These are phyloP conservation scores for Oscheius sp. DNA, from an alignment of 2,888 invertebrate species.

Conservation along the genomic window DNA sequence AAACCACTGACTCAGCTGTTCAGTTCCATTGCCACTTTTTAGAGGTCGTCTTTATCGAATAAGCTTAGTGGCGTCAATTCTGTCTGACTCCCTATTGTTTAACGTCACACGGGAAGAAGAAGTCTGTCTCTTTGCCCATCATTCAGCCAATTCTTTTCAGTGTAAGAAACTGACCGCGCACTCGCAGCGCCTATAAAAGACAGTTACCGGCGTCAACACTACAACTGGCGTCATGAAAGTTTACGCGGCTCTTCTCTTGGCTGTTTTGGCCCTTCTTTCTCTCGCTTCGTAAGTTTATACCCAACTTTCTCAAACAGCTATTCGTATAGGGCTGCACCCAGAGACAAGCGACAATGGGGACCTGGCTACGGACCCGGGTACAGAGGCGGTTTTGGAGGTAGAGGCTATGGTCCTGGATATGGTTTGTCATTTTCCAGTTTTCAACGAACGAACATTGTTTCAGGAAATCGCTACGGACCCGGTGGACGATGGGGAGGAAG, in stretches of 20 bases:
- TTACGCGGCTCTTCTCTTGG: constrained; percentile 17
- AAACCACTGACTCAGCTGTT: too few relatives aligned
- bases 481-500: constrained; percentile 43
- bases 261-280: constrained; percentile 22
- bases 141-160: constrained; percentile 29
- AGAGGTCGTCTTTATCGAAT: too few relatives aligned
- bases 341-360: constrained; percentile 23
- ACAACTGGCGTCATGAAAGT: constrained; percentile 26
- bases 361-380: constrained; percentile 26
- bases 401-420: constrained; percentile 29
- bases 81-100: too few relatives aligned
- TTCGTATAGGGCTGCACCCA: not conserved
- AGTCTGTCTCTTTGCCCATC: constrained; percentile 4
- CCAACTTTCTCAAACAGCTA: not conserved
- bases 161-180: constrained; percentile 34
- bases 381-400: constrained; percentile 36
- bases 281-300: constrained; percentile 12
- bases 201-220: not conserved
- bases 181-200: constrained; percentile 17
- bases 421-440: not conserved
- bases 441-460: too few relatives aligned
- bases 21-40: too few relatives aligned
- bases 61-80: too few relatives aligned
- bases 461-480: not conserved
- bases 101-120: too few relatives aligned